Conservation (phyloP, 92 coral and sea anemone genomes). For the Metridium senile region DNA sequence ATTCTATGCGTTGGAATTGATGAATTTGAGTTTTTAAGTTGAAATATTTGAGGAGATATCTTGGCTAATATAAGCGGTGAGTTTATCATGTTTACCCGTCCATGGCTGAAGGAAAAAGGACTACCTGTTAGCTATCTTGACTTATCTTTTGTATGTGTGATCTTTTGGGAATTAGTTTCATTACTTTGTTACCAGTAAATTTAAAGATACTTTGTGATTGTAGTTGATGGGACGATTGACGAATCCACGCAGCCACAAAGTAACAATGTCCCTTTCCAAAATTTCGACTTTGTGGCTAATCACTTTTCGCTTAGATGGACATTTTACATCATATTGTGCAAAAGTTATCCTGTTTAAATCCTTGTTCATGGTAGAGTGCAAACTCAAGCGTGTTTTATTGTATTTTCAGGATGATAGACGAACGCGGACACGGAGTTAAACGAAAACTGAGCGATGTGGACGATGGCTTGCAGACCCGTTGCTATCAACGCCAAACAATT, state of each 20-base stretch:
- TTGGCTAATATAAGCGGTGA: conserved; percentile 36
- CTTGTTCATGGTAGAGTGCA: conserved; percentile 6
- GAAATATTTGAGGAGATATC: conserved; percentile 11
- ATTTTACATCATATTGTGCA: conserved; percentile 1
- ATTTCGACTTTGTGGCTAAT: background rate
- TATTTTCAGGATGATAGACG: conserved; percentile 74
- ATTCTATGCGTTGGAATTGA: background rate
- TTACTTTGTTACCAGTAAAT: conserved; percentile 20
- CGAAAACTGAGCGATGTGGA: conserved; percentile 80
- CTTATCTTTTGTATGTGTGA: conserved; percentile 48
- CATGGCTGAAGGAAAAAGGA: conserved; percentile 7
- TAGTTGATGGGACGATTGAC: background rate
- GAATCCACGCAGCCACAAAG: background rate
- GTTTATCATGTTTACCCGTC: conserved; percentile 34
- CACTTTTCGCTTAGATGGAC: background rate
- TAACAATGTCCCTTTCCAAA: background rate
- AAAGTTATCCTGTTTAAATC: background rate
- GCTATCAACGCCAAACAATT: conserved; percentile 95
- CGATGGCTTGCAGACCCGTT: conserved; percentile 70
- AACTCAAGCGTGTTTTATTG: background rate
- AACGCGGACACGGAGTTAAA: conserved; percentile 79
- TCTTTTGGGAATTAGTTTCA: conserved; percentile 34
- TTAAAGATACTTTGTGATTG: background rate
- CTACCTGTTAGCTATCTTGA: conserved; percentile 39
- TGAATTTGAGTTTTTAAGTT: conserved; percentile 3